Conservation (phyloP, 2,113 vertebrate genomes). For the Numenius arquata region DNA sequence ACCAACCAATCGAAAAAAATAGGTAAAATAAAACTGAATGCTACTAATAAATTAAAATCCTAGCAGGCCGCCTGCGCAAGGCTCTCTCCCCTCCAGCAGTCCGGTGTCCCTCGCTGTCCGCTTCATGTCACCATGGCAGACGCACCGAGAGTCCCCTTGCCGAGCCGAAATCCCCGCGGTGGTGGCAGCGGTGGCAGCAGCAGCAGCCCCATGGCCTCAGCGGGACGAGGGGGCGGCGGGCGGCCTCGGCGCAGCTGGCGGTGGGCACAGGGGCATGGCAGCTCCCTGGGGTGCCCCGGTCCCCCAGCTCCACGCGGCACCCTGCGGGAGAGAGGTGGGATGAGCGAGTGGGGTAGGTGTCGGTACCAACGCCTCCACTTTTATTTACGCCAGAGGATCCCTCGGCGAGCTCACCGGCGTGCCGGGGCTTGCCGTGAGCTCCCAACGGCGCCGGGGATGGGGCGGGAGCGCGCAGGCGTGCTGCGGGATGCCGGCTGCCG, state of each 20-base stretch:
- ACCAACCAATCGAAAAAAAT: neutral
- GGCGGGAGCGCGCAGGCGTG: rapidly evolving
- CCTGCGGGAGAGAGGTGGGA: neutral
- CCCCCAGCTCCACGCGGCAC: rapidly evolving
- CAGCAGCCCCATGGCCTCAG: constrained; percentile 60
- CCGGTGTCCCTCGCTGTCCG: constrained; percentile 69
- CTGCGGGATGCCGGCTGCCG: rapidly evolving
- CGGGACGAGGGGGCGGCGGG: neutral
- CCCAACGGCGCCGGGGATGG: rapidly evolving
- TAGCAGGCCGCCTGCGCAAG: constrained; percentile 32
- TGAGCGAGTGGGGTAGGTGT: neutral
- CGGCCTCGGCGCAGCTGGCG: neutral
- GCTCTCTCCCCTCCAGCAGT: constrained; percentile 46
- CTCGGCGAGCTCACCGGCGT: rapidly evolving
- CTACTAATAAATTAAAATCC: constrained; percentile 69
- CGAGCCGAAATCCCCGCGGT: constrained; percentile 61
- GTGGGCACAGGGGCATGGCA: neutral
- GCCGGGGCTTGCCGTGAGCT: neutral
- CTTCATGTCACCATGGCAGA: constrained; percentile 99
- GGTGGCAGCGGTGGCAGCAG: neutral
- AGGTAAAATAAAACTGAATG: neutral
- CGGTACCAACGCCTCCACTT: rapidly evolving
- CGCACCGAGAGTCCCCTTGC: constrained; percentile 73
- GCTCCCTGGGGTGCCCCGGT: neutral
- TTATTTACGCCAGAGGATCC: neutral